phyloP scores from a whole-genome alignment of 2,113 vertebrate species.

The Dicrurus megarhynchus region DNA sequence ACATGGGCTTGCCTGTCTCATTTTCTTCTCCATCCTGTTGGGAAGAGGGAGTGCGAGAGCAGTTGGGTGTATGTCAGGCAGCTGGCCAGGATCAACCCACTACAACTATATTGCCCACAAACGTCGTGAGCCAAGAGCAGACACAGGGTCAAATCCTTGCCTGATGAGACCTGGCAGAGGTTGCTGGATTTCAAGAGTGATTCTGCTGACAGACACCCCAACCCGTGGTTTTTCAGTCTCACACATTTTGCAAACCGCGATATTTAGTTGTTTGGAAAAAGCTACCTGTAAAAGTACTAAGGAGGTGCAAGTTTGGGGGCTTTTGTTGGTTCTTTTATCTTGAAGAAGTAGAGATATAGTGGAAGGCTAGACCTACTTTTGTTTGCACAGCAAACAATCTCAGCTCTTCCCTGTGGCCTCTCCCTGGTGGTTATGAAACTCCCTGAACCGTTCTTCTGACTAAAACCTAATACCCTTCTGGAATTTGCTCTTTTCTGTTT shows the following conservation, averaged over 20 bases:
- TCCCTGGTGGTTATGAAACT: not conserved
- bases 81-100: not conserved
- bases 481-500: conserved; percentile 8
- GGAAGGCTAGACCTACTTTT: not conserved
- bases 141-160: not conserved
- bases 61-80: not conserved
- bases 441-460: not conserved
- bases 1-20: not conserved
- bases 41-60: not conserved
- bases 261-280: not conserved
- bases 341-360: not conserved
- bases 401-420: not conserved
- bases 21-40: not conserved
- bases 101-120: not conserved
- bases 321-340: not conserved
- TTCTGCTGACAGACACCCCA: not conserved
- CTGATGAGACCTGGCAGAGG: not conserved
- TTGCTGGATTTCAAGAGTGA: not conserved
- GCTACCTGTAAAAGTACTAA: not conserved
- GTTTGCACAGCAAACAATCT: not conserved
- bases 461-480: not conserved
- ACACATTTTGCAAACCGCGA: fast-evolving
- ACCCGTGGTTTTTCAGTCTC: not conserved
- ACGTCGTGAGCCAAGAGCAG: not conserved
- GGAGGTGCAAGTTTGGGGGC: not conserved